Evolutionary conservation across 2,113 vertebrate genomes (phyloP).

Genomic region (Serinus canaria): DNA sequence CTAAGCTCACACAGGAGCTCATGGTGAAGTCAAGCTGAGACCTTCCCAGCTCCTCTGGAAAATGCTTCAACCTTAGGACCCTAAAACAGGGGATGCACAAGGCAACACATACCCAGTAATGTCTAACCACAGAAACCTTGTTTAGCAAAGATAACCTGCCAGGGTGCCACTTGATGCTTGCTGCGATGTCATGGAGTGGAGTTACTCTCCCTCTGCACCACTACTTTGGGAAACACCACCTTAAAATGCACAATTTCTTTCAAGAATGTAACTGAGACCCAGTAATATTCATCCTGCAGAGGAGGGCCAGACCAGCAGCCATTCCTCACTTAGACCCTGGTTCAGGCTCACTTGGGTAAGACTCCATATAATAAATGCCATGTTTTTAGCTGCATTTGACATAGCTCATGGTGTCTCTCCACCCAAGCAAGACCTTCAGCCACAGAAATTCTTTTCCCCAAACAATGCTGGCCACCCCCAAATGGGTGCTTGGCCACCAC

Average conservation of each 20-base stretch:
- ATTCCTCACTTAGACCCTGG: neutral
- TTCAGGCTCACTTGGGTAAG: neutral
- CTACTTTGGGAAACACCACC: neutral
- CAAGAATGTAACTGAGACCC: neutral
- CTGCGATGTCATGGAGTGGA: neutral
- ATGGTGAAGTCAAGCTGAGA: neutral
- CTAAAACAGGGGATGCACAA: neutral
- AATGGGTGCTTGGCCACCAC: fast-evolving
- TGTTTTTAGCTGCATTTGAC: neutral
- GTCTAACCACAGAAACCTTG: neutral
- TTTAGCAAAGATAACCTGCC: neutral
- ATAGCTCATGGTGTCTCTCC: fast-evolving
- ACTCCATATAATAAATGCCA: neutral
- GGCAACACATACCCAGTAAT: neutral
- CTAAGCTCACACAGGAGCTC: neutral
- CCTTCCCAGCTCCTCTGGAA: neutral
- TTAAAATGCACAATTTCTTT: neutral
- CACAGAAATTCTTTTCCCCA: neutral
- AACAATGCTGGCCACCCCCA: neutral
- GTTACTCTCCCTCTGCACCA: neutral
- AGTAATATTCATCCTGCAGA: neutral
- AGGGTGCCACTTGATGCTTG: neutral
- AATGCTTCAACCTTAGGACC: neutral
- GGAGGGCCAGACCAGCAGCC: neutral
- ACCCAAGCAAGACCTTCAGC: neutral